Conservation (phyloP, 92 coral and sea anemone species). For the Nematostella vectensis region DNA sequence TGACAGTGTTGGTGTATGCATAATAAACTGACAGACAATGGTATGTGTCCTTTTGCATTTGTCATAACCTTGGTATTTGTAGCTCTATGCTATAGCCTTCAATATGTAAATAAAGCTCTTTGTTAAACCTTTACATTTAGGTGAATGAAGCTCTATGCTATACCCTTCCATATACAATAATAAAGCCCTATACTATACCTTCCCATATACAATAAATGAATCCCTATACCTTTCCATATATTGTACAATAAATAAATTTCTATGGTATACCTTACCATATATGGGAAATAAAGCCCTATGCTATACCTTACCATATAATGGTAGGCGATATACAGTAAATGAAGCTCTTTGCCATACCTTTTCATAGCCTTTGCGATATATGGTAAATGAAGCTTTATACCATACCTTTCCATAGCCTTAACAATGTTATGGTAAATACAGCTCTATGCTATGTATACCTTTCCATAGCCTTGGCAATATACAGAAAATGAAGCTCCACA, state of each 20-base stretch:
- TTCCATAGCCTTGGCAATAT: conserved; percentile 97
- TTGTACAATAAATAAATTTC: conserved; percentile 92
- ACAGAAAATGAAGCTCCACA: conserved; percentile 93
- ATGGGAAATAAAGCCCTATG: too few species aligned
- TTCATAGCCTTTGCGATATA: conserved; percentile 97
- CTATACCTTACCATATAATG: conserved; percentile 96
- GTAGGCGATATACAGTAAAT: too few species aligned
- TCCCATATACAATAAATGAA: too few species aligned
- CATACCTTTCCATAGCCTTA: conserved; percentile 77
- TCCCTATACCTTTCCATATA: conserved; percentile 80
- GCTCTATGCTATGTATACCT: too few species aligned
- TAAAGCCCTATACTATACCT: conserved; percentile 96
- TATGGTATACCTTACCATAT: conserved; percentile 99
- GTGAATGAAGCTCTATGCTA: conserved; percentile 93
- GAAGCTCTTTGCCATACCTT: too few species aligned
- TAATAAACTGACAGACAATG: too few species aligned
- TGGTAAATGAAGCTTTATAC: conserved; percentile 94
- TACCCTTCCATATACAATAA: conserved; percentile 80
- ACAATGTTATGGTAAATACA: too few species aligned
- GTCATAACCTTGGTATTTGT: too few species aligned
- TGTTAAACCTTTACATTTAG: conserved; percentile 99
- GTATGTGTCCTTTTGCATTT: too few species aligned
- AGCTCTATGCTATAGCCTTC: too few species aligned
- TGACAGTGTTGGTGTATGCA: too few species aligned
- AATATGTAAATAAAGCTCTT: too few species aligned